Conservation (phyloP, 2,113 vertebrate genomes). For the Urocitellus parryii region DNA sequence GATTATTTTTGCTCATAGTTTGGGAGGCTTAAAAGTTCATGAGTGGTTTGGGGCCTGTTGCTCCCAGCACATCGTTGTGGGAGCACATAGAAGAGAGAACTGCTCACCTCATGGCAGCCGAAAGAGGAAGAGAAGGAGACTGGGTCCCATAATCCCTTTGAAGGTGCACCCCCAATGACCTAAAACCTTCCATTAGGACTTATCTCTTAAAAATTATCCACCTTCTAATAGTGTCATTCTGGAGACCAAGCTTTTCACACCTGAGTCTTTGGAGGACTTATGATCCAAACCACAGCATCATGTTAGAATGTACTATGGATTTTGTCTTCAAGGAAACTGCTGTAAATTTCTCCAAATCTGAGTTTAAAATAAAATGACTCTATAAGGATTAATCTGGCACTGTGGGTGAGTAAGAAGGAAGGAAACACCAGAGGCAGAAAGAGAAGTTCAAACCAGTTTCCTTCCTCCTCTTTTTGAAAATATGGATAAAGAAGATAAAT, state of each 20-base stretch:
- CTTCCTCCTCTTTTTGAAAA: background rate
- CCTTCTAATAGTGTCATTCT: background rate
- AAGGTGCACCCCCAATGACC: background rate
- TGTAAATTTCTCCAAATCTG: conserved; percentile 23
- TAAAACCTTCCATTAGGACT: background rate
- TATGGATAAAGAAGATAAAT: background rate
- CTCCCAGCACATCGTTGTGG: background rate
- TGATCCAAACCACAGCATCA: background rate
- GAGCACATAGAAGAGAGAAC: background rate
- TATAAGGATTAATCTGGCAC: background rate
- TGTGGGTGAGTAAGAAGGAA: background rate
- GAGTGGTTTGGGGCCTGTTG: background rate
- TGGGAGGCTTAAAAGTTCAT: background rate
- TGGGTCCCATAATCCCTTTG: background rate
- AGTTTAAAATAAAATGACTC: background rate
- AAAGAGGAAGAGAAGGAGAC: background rate
- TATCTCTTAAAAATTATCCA: background rate
- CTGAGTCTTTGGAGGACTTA: background rate
- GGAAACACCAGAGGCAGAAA: conserved; percentile 29
- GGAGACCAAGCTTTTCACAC: background rate
- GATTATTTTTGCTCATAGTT: background rate
- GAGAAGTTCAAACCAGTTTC: background rate
- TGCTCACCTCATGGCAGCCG: background rate
- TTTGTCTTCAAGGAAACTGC: background rate
- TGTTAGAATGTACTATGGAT: background rate